Evolutionary conservation across 2,888 invertebrate species (phyloP).

Genomic region (Calliopum simillimum): DNA sequence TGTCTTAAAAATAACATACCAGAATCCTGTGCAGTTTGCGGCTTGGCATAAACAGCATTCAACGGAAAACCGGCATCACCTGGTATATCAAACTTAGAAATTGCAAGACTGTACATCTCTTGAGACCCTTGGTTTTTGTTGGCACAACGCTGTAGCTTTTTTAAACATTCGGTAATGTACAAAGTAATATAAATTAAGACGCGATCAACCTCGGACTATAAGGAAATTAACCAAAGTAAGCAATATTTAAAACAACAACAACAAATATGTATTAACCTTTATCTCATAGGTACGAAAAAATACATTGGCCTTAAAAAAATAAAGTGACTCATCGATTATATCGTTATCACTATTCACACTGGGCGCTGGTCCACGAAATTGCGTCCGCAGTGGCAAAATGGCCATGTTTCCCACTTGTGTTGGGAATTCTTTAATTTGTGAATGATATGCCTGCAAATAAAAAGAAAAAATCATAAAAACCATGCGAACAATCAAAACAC

Average conservation of each 20-base stretch:
- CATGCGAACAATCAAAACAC: neutral
- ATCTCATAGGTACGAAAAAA: constrained; percentile 99
- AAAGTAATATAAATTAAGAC: constrained; percentile 97
- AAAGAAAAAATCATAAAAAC: neutral
- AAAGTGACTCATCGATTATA: constrained; percentile 96
- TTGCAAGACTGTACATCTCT: constrained; percentile 96
- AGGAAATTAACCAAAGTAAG: constrained; percentile 50
- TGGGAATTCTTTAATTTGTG: constrained; percentile 81
- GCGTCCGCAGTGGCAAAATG: constrained; percentile 88
- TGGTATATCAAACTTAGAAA: constrained; percentile 95
- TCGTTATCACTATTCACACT: constrained; percentile 80
- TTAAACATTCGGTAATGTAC: constrained; percentile 97
- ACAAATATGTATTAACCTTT: constrained; percentile 74
- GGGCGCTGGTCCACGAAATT: constrained; percentile 93
- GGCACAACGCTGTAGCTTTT: constrained; percentile 91
- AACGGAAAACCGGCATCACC: constrained; percentile 95
- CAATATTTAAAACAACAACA: neutral
- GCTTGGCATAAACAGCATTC: constrained; percentile 94
- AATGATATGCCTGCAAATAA: constrained; percentile 90
- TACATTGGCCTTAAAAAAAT: constrained; percentile 98
- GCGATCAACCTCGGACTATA: constrained; percentile 94
- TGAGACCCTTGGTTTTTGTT: constrained; percentile 90
- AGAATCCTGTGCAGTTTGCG: constrained; percentile 80
- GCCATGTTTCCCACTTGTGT: constrained; percentile 92
- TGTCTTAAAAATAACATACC: constrained; percentile 70